phyloP scores from a whole-genome alignment of 2,797 vertebrate genomes.

The Emydoidea blandingii region DNA sequence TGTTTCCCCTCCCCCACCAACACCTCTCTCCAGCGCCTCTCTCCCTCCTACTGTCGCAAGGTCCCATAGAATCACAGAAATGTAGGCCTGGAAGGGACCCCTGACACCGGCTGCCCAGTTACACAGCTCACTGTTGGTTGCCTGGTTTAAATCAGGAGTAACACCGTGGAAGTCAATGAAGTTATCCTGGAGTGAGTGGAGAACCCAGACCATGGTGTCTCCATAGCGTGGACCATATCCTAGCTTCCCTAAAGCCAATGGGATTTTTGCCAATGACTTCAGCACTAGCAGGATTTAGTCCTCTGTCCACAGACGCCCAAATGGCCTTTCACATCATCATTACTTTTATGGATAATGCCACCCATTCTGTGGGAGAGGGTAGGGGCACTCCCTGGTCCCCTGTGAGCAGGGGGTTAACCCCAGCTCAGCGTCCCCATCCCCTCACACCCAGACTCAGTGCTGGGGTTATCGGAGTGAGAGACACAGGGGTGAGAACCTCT shows the following conservation, averaged over 20 bases:
- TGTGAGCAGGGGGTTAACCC: background rate
- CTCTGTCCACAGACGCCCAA: background rate
- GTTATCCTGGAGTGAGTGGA: background rate
- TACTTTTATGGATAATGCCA: background rate
- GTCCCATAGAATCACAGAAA: background rate
- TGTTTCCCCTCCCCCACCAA: background rate
- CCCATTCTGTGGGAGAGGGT: background rate
- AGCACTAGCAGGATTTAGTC: background rate
- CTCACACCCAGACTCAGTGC: background rate
- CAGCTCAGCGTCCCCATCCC: background rate
- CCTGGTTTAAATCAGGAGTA: background rate
- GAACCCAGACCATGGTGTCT: background rate
- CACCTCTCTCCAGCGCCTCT: background rate
- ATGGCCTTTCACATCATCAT: background rate
- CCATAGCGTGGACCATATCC: background rate
- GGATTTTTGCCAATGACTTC: background rate
- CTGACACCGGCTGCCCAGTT: background rate
- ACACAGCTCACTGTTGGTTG: background rate
- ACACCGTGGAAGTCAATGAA: background rate
- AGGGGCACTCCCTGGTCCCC: background rate
- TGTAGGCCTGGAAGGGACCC: background rate
- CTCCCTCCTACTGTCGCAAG: background rate
- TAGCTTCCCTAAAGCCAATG: background rate
- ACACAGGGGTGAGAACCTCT: background rate
- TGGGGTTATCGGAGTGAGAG: background rate